phyloP scores from a whole-genome alignment of 2,888 invertebrate species.

The Spicauda simplicius region DNA sequence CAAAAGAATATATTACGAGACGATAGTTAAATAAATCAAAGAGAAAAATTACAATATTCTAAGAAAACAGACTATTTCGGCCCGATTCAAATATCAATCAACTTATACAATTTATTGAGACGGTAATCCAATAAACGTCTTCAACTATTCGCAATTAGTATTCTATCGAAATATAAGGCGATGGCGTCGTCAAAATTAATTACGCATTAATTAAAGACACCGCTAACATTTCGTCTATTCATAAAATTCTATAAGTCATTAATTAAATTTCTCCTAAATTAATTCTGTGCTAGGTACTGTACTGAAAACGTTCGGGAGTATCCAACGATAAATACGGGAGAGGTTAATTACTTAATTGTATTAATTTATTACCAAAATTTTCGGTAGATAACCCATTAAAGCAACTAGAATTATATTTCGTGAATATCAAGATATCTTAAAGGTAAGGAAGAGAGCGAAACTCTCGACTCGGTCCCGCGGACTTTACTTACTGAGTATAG shows the following conservation, averaged over 20 bases:
- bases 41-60: neutral
- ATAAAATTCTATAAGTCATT: slow-evolving; percentile 26
- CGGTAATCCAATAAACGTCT: slow-evolving; percentile 8
- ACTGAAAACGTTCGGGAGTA: slow-evolving; percentile 13
- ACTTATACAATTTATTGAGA: neutral
- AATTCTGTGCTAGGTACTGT: slow-evolving; percentile 2
- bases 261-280: slow-evolving; percentile 23
- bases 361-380: slow-evolving; percentile 1
- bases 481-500: too few relatives aligned
- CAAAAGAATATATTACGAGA: too few relatives aligned
- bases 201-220: slow-evolving; percentile 29
- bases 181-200: slow-evolving; percentile 19
- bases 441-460: too few relatives aligned
- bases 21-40: neutral
- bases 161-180: slow-evolving; percentile 16
- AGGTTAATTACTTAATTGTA: slow-evolving; percentile 5
- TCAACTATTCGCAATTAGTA: slow-evolving; percentile 27
- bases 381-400: neutral
- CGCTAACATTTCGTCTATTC: slow-evolving; percentile 15
- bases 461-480: too few relatives aligned
- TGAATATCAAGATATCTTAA: neutral
- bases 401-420: neutral
- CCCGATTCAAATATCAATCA: neutral
- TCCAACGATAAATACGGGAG: slow-evolving; percentile 5
- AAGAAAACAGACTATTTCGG: too few relatives aligned